Evolutionary conservation across 2,113 vertebrate genomes (phyloP), one percentile per base, ranked within the genome.

Genomic region (Microtus montanus): DNA sequence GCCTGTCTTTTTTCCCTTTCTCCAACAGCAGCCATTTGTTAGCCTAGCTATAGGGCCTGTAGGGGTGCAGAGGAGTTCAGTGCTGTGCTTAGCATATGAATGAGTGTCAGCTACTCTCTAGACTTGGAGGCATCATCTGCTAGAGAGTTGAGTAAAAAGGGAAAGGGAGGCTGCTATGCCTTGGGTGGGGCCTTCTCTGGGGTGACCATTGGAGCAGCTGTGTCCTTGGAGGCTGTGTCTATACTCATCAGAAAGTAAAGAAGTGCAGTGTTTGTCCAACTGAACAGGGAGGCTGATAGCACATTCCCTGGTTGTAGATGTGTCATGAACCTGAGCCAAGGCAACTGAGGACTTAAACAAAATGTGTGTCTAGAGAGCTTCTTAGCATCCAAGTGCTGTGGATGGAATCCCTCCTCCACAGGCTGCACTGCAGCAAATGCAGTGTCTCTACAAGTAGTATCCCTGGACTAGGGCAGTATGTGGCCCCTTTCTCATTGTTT

Each of bases 101-200:
- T 30, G 58, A 64, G 7, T 41, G 35, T 38, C 35, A 49, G 35
- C 66, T 12, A 22, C 12, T 79, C 30, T 73, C 19, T 3, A n/a
- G 12, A 11, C 54, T 61, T 15, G 4, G 35, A 49, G 8, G 77
- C 8, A 33, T 73, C 30, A 30, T 14, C 61, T 70, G 5, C n/a
- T 20, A 0, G 41, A 61, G 8, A n/a, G 47, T 12, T 4, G 33
- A 15, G 4, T 35, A 3, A 4, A 2, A 47, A 54, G 68, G 61
- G 5, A 12, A 41, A 26, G 47, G 41, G 19, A 5, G 10, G 11
- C 17, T 7, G 3, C 15, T 1, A 1, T 41, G 22, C 0, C 2
- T 35, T 14, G 58, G 38, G 41, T 8, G 8, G 19, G n/a, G 33
- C 0, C 7, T 12, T 33, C 28, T 54, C 47, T 14, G 12, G 7